A percentile compares a stretch with the other conserved stretches of the same genome.
Conservation (phyloP, 2,113 vertebrate genomes). For the Takifugu bimaculatus region DNA sequence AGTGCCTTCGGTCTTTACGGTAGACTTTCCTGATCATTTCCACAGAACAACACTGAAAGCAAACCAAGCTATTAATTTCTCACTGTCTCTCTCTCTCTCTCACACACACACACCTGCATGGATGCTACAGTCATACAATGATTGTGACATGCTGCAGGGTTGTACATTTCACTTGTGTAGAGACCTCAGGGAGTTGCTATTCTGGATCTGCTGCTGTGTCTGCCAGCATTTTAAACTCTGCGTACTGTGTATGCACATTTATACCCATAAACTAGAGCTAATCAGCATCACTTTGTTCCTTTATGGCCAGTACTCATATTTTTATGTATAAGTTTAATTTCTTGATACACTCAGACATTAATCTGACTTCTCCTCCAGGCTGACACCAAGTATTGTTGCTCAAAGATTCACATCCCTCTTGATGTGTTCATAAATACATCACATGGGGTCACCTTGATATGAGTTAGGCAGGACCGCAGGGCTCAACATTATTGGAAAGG, state of each 20-base stretch:
- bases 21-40: not conserved
- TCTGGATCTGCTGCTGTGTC: conserved; percentile 1
- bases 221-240: conserved; percentile 5
- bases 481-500: not conserved
- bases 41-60: too few relatives aligned
- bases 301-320: not conserved
- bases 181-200: conserved; percentile 30
- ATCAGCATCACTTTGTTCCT: not conserved
- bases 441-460: conserved; percentile 14
- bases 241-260: conserved; percentile 8
- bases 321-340: not conserved
- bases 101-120: conserved; percentile 25
- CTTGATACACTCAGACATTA: too few relatives aligned
- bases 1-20: not conserved
- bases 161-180: conserved; percentile 16
- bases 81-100: not conserved
- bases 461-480: not conserved
- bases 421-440: not conserved
- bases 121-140: conserved; percentile 8
- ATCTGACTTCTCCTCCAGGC: too few relatives aligned
- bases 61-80: not conserved
- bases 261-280: not conserved
- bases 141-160: conserved; percentile 24
- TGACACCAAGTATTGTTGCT: too few relatives aligned
- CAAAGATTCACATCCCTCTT: not conserved